A percentile compares a stretch with the other conserved stretches of the same genome.
These are phyloP conservation scores for Malthinus flaveolus DNA, from an alignment of 2,888 invertebrate genomes.

Conservation along the genomic window DNA sequence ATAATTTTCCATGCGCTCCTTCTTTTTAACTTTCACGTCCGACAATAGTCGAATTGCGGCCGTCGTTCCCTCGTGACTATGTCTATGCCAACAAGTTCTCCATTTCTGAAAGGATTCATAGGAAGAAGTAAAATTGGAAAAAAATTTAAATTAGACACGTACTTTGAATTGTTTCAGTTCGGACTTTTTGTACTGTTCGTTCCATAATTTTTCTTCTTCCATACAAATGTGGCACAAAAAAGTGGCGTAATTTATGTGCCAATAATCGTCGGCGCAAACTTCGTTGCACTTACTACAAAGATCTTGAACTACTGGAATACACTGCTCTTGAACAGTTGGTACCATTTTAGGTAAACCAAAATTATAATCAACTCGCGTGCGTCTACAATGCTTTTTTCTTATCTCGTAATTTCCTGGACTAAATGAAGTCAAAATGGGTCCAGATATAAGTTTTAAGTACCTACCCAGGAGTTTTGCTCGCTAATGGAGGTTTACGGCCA, in stretches of 20 bases:
- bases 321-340: slow-evolving; percentile 54
- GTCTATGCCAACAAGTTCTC: slow-evolving; percentile 51
- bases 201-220: slow-evolving; percentile 44
- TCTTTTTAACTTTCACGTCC: slow-evolving; percentile 42
- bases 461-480: slow-evolving; percentile 45
- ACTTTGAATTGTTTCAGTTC: slow-evolving; percentile 14
- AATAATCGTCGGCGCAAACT: slow-evolving; percentile 56
- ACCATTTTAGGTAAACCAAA: slow-evolving; percentile 53
- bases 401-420: slow-evolving; percentile 46
- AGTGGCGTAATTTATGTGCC: slow-evolving; percentile 50
- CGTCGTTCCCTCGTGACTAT: slow-evolving; percentile 50
- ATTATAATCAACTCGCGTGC: slow-evolving; percentile 50
- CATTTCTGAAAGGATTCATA: slow-evolving; percentile 46
- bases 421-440: background rate
- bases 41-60: slow-evolving; percentile 45
- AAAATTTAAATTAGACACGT: background rate
- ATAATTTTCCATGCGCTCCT: slow-evolving; percentile 49
- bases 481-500: slow-evolving; percentile 14
- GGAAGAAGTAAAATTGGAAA: background rate
- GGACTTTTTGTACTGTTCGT: slow-evolving; percentile 5
- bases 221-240: slow-evolving; percentile 56
- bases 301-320: slow-evolving; percentile 51
- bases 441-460: slow-evolving; percentile 9
- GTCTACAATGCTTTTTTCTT: slow-evolving; percentile 36
- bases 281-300: slow-evolving; percentile 52